Conservation (phyloP, 2,888 invertebrate genomes). For the Tineola bisselliella region DNA sequence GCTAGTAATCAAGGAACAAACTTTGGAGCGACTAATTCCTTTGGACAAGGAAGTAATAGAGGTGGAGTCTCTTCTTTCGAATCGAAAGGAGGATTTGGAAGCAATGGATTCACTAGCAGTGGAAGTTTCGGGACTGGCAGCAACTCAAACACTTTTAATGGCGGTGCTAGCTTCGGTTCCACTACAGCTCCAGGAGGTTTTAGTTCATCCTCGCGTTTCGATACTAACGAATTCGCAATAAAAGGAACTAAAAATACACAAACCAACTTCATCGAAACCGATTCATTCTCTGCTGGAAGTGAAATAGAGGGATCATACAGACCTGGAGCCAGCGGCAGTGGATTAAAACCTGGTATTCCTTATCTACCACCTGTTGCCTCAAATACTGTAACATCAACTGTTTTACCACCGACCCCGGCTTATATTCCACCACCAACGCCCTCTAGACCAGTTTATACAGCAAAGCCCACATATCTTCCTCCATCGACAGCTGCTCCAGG, state of each 20-base stretch:
- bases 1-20: background rate
- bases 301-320: conserved; percentile 37
- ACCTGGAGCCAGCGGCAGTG: conserved; percentile 37
- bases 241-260: conserved; percentile 37
- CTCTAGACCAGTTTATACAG: conserved; percentile 27
- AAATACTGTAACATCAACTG: conserved; percentile 26
- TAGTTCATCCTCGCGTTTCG: conserved; percentile 20
- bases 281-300: conserved; percentile 47
- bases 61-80: conserved; percentile 17
- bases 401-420: conserved; percentile 29
- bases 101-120: conserved; percentile 6
- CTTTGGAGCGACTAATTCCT: conserved; percentile 3
- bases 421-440: conserved; percentile 24
- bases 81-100: conserved; percentile 17
- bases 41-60: conserved; percentile 4
- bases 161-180: conserved; percentile 13
- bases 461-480: conserved; percentile 34
- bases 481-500: conserved; percentile 50
- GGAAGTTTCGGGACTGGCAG: conserved; percentile 18
- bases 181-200: conserved; percentile 15
- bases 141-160: conserved; percentile 15
- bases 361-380: conserved; percentile 48
- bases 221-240: conserved; percentile 29
- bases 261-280: conserved; percentile 46
- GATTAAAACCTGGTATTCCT: conserved; percentile 54